Base-by-base conservation (phyloP, 2,888 invertebrate species). In the Drosophila algonquin region DNA sequence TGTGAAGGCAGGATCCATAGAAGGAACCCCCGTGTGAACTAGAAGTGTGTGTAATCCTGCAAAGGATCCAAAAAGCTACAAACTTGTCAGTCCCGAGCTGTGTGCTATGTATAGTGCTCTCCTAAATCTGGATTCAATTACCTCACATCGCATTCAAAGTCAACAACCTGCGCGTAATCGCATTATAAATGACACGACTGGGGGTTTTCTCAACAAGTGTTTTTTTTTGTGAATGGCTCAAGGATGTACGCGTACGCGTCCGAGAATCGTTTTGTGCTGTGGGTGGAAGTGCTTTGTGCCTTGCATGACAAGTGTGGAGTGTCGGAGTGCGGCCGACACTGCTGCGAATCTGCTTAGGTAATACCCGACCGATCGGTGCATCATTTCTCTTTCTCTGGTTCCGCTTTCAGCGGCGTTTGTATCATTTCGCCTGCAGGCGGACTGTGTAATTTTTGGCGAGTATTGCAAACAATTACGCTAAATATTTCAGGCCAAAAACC, bases 251-350 rank as follows among this genome's bases (percentile, higher is more conserved):
- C 47, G 7, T 21, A 35, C 40, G 40, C n/a, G 40, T 6, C 40
- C n/a, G 32, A 53, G 35, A 53, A 53, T 53, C 53, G 54, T 40
- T 40, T 35, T 46, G 48, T 67, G 30, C 7, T 50, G 50, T 51
- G 52, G 30, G 51, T 58, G 21, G 27, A 45, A 6, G 55, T 24
- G 7, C n/a, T 35, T 27, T 55, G 58, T 59, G 82, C n/a, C 50
- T 64, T 74, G 88, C 73, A 81, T 85, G 60, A 35, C 44, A 65
- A 60, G 51, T 60, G 48, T 5, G 24, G 46, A 32, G 21, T n/a
- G 40, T 1, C 24, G 24, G 46, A 32, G 21, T n/a, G 40, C 2
- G 40, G 40, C 40, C 14, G 44, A 35, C 24, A 5, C 61, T 60
- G 45, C n/a, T 62, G 45, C n/a, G 27, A 10, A 35, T 35, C 10